These are phyloP conservation scores for Oreochromis grahami DNA, from an alignment of 2,797 vertebrate species.

Conservation along the genomic window DNA sequence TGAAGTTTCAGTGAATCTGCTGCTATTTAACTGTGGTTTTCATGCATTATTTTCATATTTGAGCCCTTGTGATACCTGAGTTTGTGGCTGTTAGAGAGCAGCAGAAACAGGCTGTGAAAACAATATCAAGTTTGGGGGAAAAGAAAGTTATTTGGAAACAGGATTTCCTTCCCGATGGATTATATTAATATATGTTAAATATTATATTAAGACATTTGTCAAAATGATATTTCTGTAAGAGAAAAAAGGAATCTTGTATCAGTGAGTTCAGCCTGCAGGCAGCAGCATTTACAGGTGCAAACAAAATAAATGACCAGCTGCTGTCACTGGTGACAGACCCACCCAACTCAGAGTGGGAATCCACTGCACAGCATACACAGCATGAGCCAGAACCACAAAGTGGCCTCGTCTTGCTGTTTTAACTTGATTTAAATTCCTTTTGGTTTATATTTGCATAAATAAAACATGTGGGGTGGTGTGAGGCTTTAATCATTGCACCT, in stretches of 20 bases:
- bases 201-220: too few relatives aligned
- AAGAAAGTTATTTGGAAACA: background rate
- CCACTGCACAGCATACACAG: background rate
- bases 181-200: too few relatives aligned
- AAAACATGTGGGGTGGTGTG: background rate
- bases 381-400: fast-evolving
- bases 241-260: too few relatives aligned
- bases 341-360: background rate
- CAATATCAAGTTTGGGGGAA: background rate
- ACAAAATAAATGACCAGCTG: background rate
- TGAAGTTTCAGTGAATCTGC: background rate
- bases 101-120: background rate
- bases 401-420: background rate
- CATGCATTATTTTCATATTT: background rate
- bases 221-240: too few relatives aligned
- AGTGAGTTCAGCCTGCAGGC: background rate
- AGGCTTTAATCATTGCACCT: fast-evolving
- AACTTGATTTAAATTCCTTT: fast-evolving
- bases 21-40: background rate
- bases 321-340: background rate
- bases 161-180: background rate
- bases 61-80: background rate
- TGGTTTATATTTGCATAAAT: background rate
- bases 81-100: background rate
- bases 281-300: background rate